Percentiles rank a stretch among this genome's conserved stretches.
These are phyloP conservation scores for Coluber constrictor DNA, from an alignment of 2,797 vertebrate genomes.

Conservation along the genomic window DNA sequence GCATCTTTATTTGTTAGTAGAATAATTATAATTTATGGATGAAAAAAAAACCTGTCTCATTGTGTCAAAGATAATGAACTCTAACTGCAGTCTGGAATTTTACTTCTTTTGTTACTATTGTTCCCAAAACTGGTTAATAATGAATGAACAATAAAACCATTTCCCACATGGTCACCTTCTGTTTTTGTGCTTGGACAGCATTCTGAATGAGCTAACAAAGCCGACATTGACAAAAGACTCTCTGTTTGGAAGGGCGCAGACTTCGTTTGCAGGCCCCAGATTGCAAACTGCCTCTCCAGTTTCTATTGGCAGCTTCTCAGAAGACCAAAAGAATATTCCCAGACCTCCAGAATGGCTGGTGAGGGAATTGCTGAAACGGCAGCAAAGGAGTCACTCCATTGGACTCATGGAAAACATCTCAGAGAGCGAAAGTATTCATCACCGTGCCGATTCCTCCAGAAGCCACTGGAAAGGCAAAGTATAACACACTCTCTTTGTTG, in stretches of 20 bases:
- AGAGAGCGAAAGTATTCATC: constrained; percentile 28
- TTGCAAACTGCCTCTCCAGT: constrained; percentile 9
- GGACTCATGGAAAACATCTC: constrained; percentile 50
- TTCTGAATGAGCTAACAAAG: constrained; percentile 55
- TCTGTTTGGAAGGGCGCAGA: background rate
- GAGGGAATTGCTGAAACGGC: constrained; percentile 63
- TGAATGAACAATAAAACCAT: background rate
- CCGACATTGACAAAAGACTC: background rate
- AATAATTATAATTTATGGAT: background rate
- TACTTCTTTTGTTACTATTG: background rate
- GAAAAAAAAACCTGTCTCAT: background rate
- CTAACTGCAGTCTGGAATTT: background rate
- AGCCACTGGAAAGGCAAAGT: constrained; percentile 67
- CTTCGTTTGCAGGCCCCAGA: background rate
- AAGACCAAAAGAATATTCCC: background rate
- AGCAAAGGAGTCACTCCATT: constrained; percentile 63
- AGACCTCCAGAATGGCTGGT: constrained; percentile 62
- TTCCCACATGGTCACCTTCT: background rate
- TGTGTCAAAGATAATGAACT: background rate
- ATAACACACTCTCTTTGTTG: constrained; percentile 1
- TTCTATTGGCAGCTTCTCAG: background rate
- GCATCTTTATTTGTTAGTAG: background rate
- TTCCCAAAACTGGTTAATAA: background rate
- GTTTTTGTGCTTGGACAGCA: constrained; percentile 47
- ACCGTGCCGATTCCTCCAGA: constrained; percentile 9